Evolutionary conservation across 2,797 vertebrate genomes (phyloP).

Genomic region (Toxotes lorentzi): DNA sequence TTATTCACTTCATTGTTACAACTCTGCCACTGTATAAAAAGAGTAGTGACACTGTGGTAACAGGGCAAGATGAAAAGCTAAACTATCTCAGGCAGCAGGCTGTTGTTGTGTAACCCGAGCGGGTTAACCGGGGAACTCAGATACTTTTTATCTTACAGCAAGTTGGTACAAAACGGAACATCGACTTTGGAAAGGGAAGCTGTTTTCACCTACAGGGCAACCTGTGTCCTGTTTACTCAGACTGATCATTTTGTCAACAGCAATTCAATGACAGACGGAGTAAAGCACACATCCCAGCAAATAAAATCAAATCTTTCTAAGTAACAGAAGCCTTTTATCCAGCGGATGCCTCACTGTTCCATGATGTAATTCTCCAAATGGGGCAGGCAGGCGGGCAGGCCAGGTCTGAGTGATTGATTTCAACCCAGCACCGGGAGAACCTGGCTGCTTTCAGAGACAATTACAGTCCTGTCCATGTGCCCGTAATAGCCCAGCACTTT

Average conservation of each 20-base stretch:
- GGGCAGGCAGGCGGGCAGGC: slow-evolving; percentile 79
- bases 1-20: slow-evolving; percentile 82
- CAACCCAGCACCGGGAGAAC: slow-evolving; percentile 88
- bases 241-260: slow-evolving; percentile 77
- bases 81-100: slow-evolving; percentile 72
- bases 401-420: slow-evolving; percentile 90
- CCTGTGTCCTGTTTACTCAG: slow-evolving; percentile 64
- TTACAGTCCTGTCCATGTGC: slow-evolving; percentile 88
- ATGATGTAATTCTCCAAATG: slow-evolving; percentile 89
- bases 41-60: slow-evolving; percentile 75
- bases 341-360: slow-evolving; percentile 80
- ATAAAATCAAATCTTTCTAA: slow-evolving; percentile 83
- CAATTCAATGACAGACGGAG: slow-evolving; percentile 69
- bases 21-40: slow-evolving; percentile 75
- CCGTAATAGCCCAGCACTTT: slow-evolving; percentile 89
- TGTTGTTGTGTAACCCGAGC: slow-evolving; percentile 77
- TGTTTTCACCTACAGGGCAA: slow-evolving; percentile 68
- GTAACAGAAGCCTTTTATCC: slow-evolving; percentile 83
- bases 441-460: slow-evolving; percentile 94
- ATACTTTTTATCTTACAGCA: slow-evolving; percentile 66
- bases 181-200: slow-evolving; percentile 34
- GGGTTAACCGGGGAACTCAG: slow-evolving; percentile 65
- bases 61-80: slow-evolving; percentile 72
- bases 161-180: slow-evolving; percentile 49
- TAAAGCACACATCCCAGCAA: slow-evolving; percentile 73